Conservation (phyloP, 2,113 vertebrate species). For the Mormyrus lacerda region DNA sequence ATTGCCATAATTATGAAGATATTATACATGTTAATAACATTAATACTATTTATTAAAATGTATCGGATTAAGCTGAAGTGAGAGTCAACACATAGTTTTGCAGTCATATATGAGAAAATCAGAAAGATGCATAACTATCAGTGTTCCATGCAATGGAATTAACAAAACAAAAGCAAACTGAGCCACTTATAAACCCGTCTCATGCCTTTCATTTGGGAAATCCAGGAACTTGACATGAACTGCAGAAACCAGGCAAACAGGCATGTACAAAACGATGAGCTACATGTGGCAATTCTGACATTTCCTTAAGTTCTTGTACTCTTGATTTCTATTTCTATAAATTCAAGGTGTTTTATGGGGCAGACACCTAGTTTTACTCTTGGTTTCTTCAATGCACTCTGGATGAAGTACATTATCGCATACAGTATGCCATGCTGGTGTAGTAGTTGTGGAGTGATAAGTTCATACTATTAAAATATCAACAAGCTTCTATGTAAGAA, state of each 20-base stretch:
- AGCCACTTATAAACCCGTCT: not conserved
- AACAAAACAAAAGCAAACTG: not conserved
- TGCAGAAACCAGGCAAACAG: not conserved
- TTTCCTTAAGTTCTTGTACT: not conserved
- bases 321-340: not conserved
- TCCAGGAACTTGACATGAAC: not conserved
- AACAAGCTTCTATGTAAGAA: not conserved
- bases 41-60: not conserved
- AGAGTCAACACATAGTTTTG: not conserved
- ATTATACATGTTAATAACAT: not conserved
- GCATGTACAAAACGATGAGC: not conserved
- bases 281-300: not conserved
- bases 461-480: not conserved
- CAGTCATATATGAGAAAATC: not conserved
- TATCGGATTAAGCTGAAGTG: not conserved
- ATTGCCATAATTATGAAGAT: not conserved
- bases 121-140: not conserved
- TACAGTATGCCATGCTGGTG: not conserved
- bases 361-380: not conserved
- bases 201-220: not conserved
- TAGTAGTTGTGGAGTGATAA: not conserved
- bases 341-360: not conserved
- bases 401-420: not conserved
- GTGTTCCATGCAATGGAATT: not conserved
- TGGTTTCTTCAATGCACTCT: not conserved